phyloP scores from a whole-genome alignment of 1,140 invertebrate genomes.

The Drosophila fuyamai region DNA sequence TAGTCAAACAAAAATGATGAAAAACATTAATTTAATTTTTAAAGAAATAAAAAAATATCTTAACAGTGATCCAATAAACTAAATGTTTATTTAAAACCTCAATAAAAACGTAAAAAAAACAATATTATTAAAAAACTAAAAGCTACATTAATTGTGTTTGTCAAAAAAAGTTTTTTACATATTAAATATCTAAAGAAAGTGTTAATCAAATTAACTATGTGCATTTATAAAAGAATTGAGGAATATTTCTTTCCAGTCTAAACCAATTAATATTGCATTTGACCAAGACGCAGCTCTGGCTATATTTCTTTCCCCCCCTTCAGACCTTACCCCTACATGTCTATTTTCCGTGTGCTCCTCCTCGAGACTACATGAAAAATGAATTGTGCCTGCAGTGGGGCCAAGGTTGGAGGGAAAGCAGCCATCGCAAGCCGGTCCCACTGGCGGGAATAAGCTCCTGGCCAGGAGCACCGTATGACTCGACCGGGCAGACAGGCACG shows the following conservation, averaged over 20 bases:
- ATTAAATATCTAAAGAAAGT: no score
- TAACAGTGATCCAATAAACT: no score
- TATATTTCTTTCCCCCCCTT: conserved; percentile 12
- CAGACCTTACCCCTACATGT: not conserved
- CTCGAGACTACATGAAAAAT: conserved; percentile 51
- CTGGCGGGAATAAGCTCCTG: conserved; percentile 36
- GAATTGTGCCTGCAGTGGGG: conserved; percentile 52
- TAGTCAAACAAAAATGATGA: no score
- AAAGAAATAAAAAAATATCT: no score
- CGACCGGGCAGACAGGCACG: conserved; percentile 61
- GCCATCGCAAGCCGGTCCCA: conserved; percentile 12
- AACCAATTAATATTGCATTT: conserved; percentile 60
- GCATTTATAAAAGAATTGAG: not conserved
- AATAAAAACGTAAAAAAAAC: no score
- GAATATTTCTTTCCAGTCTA: conserved; percentile 37
- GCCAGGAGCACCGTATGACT: conserved; percentile 42
- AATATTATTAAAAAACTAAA: no score
- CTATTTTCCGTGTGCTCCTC: conserved; percentile 8
- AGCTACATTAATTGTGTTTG: no score
- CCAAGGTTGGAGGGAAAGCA: conserved; percentile 29
- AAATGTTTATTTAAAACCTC: no score
- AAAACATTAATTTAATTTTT: no score
- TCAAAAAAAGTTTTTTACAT: no score
- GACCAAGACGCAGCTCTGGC: conserved; percentile 20
- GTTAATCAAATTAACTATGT: not conserved